Percentiles rank a stretch among this genome's conserved stretches.
Evolutionary conservation across 2,797 vertebrate species (phyloP).

Genomic region (Oceanodroma leucorhoa): DNA sequence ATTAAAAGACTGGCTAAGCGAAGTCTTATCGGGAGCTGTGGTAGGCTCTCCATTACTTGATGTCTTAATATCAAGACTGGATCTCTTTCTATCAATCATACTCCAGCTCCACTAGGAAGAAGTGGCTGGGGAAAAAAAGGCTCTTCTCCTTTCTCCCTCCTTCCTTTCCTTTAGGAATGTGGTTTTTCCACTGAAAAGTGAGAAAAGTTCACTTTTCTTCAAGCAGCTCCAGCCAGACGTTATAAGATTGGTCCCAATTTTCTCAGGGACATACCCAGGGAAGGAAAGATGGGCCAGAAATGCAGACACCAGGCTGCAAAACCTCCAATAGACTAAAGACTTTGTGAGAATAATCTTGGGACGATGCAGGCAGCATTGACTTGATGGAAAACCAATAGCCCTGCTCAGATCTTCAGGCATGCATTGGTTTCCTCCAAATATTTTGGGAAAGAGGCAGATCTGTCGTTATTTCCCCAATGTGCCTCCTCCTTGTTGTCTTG

Average conservation of each 20-base stretch:
- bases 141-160: background rate
- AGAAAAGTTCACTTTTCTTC: background rate
- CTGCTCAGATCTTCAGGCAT: background rate
- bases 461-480: background rate
- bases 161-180: background rate
- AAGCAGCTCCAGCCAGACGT: background rate
- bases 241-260: background rate
- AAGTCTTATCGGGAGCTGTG: background rate
- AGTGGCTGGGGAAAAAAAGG: background rate
- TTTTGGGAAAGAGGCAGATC: background rate
- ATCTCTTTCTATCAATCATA: conserved; percentile 14
- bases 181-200: background rate
- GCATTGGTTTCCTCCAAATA: background rate
- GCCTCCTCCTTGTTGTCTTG: background rate
- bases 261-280: background rate
- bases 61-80: background rate
- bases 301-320: background rate
- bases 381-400: background rate
- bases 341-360: background rate
- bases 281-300: background rate
- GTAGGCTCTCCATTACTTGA: background rate
- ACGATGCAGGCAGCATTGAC: background rate
- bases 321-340: background rate
- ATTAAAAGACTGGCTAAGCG: background rate
- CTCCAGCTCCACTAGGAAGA: background rate